These are phyloP conservation scores for Agriopis aurantiaria DNA, from an alignment of 2,888 invertebrate genomes.

Conservation along the genomic window DNA sequence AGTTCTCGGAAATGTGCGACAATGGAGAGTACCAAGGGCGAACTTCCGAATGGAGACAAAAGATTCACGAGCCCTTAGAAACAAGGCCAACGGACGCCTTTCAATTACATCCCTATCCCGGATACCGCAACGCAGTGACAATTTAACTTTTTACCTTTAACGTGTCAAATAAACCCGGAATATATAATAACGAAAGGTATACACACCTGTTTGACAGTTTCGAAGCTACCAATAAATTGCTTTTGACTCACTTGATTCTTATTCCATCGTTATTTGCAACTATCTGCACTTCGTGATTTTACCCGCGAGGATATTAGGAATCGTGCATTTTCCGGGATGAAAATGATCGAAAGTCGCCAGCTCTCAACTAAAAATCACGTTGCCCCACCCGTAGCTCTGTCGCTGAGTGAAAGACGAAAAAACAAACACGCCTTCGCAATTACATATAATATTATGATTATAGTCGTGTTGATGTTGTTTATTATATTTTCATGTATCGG, in stretches of 20 bases:
- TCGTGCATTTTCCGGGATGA: no score
- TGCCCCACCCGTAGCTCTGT: no score
- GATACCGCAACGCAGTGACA: conserved; percentile 43
- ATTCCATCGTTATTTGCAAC: not conserved
- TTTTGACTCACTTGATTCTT: not conserved
- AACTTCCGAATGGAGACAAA: conserved; percentile 57
- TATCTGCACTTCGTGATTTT: not conserved
- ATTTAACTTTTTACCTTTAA: conserved; percentile 46
- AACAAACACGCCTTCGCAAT: no score
- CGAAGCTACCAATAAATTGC: not conserved
- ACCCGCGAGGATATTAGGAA: no score
- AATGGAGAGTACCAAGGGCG: conserved; percentile 48
- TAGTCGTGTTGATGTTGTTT: no score
- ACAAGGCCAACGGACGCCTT: conserved; percentile 52
- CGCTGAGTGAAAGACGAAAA: no score
- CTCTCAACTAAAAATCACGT: no score
- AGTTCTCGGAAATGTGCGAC: conserved; percentile 47
- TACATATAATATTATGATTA: no score
- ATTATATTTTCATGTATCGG: no score
- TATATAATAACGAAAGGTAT: conserved; percentile 28
- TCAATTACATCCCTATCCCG: conserved; percentile 50
- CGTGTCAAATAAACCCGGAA: conserved; percentile 35
- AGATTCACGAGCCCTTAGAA: conserved; percentile 55
- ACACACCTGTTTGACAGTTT: not conserved
- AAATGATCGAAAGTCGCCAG: no score